Evolutionary conservation across 2,113 vertebrate genomes (phyloP).

Genomic region (Jacana jacana): DNA sequence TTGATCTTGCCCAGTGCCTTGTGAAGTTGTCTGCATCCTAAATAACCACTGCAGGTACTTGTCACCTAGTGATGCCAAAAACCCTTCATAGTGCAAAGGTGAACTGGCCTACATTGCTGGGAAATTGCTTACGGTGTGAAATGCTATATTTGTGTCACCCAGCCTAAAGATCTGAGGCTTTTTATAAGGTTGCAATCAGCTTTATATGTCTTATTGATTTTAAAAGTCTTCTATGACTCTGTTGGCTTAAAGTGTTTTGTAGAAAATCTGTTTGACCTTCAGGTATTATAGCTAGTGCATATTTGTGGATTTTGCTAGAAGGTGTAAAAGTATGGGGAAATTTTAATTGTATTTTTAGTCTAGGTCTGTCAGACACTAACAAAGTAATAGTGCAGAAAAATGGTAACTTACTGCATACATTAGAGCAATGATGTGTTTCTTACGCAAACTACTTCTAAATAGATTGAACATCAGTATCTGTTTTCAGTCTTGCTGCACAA

Average conservation of each 20-base stretch:
- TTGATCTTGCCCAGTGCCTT: background rate
- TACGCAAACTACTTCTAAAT: background rate
- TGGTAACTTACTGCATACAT: background rate
- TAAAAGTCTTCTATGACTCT: background rate
- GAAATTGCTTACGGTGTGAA: background rate
- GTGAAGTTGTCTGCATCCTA: background rate
- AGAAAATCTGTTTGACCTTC: background rate
- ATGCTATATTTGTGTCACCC: background rate
- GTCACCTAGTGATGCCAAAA: background rate
- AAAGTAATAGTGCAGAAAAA: background rate
- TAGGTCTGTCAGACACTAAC: background rate
- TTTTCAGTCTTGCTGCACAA: background rate
- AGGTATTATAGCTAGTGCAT: background rate
- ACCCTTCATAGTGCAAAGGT: background rate
- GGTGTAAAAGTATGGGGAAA: background rate
- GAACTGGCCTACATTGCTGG: background rate
- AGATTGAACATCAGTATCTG: background rate
- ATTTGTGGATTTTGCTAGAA: background rate
- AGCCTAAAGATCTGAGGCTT: background rate
- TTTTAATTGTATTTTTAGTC: background rate
- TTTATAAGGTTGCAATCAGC: background rate
- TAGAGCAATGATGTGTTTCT: background rate
- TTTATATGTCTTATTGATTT: constrained; percentile 8
- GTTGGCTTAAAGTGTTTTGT: background rate
- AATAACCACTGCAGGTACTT: background rate